Evolutionary conservation across 2,113 vertebrate species (phyloP).

Genomic region (Cyprinodon variegatus): DNA sequence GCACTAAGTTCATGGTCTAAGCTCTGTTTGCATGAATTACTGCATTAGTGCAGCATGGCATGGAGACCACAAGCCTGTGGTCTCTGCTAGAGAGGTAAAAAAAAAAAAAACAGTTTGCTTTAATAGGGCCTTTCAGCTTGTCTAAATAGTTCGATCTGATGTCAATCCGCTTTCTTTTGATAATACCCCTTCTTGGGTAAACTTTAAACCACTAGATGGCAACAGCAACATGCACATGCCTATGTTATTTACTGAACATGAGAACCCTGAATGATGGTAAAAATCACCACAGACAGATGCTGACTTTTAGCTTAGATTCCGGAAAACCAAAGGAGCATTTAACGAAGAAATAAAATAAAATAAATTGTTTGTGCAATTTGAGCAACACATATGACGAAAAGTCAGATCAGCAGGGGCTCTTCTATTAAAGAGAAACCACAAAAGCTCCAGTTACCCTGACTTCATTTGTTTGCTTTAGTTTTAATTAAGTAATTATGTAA

Average conservation of each 20-base stretch:
- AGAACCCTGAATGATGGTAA: neutral
- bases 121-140: too few relatives aligned
- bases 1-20: too few relatives aligned
- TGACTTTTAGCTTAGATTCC: neutral
- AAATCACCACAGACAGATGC: neutral
- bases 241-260: neutral
- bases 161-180: too few relatives aligned
- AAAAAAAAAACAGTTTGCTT: too few relatives aligned
- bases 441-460: too few relatives aligned
- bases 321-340: neutral
- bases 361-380: neutral
- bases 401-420: neutral
- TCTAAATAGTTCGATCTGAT: too few relatives aligned
- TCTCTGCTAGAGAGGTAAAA: too few relatives aligned
- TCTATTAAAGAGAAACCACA: neutral
- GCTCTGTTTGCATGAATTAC: too few relatives aligned
- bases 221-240: conserved; percentile 14
- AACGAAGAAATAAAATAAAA: neutral
- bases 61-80: too few relatives aligned
- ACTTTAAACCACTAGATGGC: conserved; percentile 36
- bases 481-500: too few relatives aligned
- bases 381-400: neutral
- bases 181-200: neutral
- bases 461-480: too few relatives aligned
- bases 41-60: too few relatives aligned